Evolutionary conservation across 2,888 invertebrate genomes (phyloP), one percentile per base, ranked within the genome.

Genomic region (Diarsia brunnea): DNA sequence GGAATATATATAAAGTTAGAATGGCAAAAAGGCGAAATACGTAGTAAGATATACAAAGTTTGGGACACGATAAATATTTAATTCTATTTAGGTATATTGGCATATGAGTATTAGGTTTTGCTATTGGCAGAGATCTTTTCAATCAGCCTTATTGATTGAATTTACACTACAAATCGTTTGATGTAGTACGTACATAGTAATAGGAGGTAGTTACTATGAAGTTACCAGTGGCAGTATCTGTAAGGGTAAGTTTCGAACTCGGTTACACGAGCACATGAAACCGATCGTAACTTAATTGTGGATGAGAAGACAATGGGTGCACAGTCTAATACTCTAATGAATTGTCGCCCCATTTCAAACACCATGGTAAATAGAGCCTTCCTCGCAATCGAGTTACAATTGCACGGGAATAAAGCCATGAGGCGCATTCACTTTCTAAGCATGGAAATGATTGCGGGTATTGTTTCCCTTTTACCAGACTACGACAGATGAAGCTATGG

Each of bases 1-100:
- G 38, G 60, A 81, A 81, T 73, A 68, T 68, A 85, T 64, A 75
- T 67, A 69, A 75, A 81, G 71, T 73, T 75, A 64, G 55, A 80
- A 75, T 64, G 55, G 66, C 63, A 47, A 77, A 78, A 78, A 63
- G 55, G 63, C 71, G 61, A 85, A 78, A 69, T 66, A 71, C 47
- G 55, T 47, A 64, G 43, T 61, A 47, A 66, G 60, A 68, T 24
- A 77, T 51, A 61, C 21, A 14, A 79, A 82, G 58, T 75, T 85
- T 65, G 74, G 70, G 14, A 70, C 19, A 47, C 27, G 58, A 77
- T 79, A 75, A 79, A 82, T 82, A 80, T 78, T 77, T 76, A 69
- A 87, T 82, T 78, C 78, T n/a, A 67, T 69, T 79, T 60, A 58
- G 63, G 14, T 27, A 71, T 63, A 60, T 70, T 49, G 24, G 51